phyloP scores from a whole-genome alignment of 2,888 invertebrate species.

The Thysanoteuthis rhombus region DNA sequence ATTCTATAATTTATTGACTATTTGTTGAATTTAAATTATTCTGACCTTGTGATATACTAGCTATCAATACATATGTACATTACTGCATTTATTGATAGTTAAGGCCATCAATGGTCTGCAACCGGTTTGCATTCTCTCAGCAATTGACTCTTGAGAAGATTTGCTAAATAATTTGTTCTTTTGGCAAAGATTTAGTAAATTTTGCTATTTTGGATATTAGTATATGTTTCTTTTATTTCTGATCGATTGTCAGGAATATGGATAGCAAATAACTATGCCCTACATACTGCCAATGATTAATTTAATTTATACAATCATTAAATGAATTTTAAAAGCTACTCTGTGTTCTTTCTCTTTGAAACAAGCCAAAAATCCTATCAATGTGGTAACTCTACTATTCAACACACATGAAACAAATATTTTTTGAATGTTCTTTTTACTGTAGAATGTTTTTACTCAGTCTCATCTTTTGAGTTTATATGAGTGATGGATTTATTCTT shows the following conservation, averaged over 20 bases:
- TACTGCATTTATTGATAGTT: neutral
- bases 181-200: constrained; percentile 12
- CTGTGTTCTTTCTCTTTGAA: neutral
- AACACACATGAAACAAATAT: neutral
- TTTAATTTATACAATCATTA: neutral
- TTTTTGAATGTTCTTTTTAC: neutral
- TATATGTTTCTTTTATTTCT: neutral
- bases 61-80: constrained; percentile 12
- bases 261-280: constrained; percentile 12
- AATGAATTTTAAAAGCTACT: constrained; percentile 12
- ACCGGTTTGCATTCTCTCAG: neutral
- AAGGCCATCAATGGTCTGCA: neutral
- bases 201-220: neutral
- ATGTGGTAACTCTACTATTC: neutral
- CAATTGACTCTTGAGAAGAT: neutral
- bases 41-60: neutral
- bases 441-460: neutral
- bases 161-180: constrained; percentile 12
- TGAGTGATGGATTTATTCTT: neutral
- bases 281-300: neutral
- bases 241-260: neutral
- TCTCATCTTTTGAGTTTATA: neutral
- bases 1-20: neutral
- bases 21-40: constrained; percentile 12
- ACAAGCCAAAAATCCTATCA: neutral